Percentiles rank a stretch among this genome's conserved stretches.
phyloP scores from a whole-genome alignment of 92 coral and sea anemone genomes.

The Zoanthus sociatus region DNA sequence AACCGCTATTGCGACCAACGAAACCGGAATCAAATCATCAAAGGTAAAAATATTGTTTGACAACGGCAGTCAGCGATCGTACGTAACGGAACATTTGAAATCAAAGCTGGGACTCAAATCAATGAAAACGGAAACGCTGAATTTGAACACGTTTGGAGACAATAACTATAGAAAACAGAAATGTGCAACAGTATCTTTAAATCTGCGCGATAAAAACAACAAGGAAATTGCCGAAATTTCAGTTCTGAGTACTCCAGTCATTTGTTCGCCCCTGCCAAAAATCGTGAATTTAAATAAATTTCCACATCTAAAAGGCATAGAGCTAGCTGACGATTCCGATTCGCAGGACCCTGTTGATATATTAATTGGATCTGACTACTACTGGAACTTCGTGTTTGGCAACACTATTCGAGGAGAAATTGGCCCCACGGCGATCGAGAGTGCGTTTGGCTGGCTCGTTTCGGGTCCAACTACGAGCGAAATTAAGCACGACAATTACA shows the following conservation, averaged over 20 bases:
- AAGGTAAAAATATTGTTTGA: slow-evolving; percentile 67
- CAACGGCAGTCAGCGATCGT: slow-evolving; percentile 65
- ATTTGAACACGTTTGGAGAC: slow-evolving; percentile 68
- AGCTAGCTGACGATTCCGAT: too few relatives aligned
- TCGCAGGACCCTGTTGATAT: slow-evolving; percentile 55
- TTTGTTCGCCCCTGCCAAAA: slow-evolving; percentile 62
- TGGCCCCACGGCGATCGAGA: slow-evolving; percentile 71
- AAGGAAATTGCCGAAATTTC: slow-evolving; percentile 42
- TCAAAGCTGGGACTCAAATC: slow-evolving; percentile 49
- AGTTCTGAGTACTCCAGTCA: slow-evolving; percentile 56
- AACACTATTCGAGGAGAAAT: slow-evolving; percentile 59
- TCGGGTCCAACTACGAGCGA: slow-evolving; percentile 56
- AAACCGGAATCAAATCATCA: slow-evolving; percentile 51
- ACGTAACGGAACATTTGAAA: slow-evolving; percentile 58
- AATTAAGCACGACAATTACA: background rate
- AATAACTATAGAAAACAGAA: slow-evolving; percentile 52
- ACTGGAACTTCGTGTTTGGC: slow-evolving; percentile 67
- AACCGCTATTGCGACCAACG: slow-evolving; percentile 66
- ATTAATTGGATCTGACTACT: slow-evolving; percentile 74
- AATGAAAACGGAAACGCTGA: slow-evolving; percentile 36
- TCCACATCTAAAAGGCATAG: slow-evolving; percentile 39
- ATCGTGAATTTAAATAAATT: slow-evolving; percentile 38
- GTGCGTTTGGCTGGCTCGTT: slow-evolving; percentile 72
- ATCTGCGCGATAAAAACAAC: slow-evolving; percentile 17
- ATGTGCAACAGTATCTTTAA: slow-evolving; percentile 43